Evolutionary conservation across 2,797 vertebrate species (phyloP).

Genomic region (Gambusia yucatana): DNA sequence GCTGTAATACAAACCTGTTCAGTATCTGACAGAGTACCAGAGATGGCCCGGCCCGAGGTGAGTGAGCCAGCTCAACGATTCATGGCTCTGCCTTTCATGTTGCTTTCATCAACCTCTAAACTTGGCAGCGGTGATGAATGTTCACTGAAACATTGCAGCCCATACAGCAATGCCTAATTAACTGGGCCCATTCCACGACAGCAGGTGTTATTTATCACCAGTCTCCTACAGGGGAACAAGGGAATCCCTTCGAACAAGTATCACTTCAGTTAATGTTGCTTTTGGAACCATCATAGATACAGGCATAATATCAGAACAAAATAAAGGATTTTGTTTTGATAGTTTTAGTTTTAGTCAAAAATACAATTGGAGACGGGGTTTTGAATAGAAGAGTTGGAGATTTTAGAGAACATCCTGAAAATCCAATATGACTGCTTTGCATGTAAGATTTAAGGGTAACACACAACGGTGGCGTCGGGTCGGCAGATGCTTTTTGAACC

Average conservation of each 20-base stretch:
- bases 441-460: neutral
- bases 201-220: constrained; percentile 30
- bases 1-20: constrained; percentile 37
- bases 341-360: neutral
- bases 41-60: constrained; percentile 34
- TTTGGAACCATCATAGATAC: neutral
- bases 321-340: neutral
- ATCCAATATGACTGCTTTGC: neutral
- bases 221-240: neutral
- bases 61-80: constrained; percentile 35
- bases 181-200: constrained; percentile 10
- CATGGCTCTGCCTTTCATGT: constrained; percentile 35
- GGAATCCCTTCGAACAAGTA: neutral
- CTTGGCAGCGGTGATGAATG: constrained; percentile 21
- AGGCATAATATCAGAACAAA: neutral
- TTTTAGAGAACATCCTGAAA: neutral
- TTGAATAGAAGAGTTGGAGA: neutral
- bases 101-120: constrained; percentile 51
- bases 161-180: constrained; percentile 19
- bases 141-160: constrained; percentile 2
- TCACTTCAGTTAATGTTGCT: neutral
- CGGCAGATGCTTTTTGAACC: neutral
- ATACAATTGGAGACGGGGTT: neutral
- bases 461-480: neutral
- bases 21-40: constrained; percentile 44